Base-by-base conservation (phyloP, 2,888 invertebrate genomes). In the Ichneumoninae sp. region DNA sequence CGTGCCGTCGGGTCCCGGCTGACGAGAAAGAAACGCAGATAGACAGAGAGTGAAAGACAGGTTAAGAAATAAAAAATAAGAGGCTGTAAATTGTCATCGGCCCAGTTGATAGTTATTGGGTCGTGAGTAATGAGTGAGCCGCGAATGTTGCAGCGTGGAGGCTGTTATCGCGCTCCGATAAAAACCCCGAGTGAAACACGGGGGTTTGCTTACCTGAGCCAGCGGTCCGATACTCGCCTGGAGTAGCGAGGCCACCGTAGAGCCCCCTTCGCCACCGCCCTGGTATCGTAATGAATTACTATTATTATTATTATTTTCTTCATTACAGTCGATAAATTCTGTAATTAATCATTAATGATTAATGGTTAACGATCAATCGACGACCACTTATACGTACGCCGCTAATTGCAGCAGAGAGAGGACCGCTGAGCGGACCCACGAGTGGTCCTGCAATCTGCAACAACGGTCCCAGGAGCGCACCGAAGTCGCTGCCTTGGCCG, bases 381-480 rank as follows among this genome's bases (percentile, higher is more conserved):
- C 44, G 50, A 66, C 40, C 16, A 36, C 22, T 44, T 19, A 36
- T 80, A 88, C 90, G 88, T 88, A 93, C 93, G 44, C 91, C 90
- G 77, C 92, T 93, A 65, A 86, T 91, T 10, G 90, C 85, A 5
- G 89, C 86, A 19, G 91, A 89, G 22, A 93, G 26, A 1, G 93
- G 93, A 1, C 92, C 93, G 0, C 90, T 66, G 16, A 93, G 83
- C 0, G 93, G 93, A 0, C 93, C 93, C 30, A 92, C 90, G 3
- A 93, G 83, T 4, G 93, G 93, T 0, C 90, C 92, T 8, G 89
- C 22, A 5, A 93, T 79, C 13, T 90, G 87, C 60, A 93, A 63
- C 3, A 93, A 8, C 0, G 93, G 92, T 6, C 91, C 91, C 66
- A 92, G 66, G 30, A 93, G 81, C 0, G 93, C 91, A n/a, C 89